phyloP scores from a whole-genome alignment of 2,797 vertebrate genomes.

The Hemitrygon akajei region DNA sequence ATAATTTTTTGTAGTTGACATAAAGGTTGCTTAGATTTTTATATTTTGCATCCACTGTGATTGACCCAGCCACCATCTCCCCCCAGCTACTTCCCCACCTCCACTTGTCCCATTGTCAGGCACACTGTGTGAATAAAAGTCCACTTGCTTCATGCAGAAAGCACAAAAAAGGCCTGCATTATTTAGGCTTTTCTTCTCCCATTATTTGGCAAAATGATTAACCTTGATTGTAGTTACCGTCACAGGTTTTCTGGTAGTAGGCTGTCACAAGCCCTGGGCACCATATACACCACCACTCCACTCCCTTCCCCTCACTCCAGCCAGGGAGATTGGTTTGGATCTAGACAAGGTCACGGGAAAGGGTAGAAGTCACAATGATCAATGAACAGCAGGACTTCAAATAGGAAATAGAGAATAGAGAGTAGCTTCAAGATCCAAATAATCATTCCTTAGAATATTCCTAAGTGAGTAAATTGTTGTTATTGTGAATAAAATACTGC shows the following conservation, averaged over 20 bases:
- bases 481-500: background rate
- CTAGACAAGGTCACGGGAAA: background rate
- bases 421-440: background rate
- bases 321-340: background rate
- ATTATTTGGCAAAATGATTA: background rate
- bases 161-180: background rate
- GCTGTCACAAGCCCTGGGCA: background rate
- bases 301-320: no score
- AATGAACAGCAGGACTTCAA: background rate
- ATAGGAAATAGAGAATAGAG: background rate
- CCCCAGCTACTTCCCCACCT: background rate
- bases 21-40: background rate
- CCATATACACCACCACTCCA: background rate
- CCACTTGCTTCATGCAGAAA: background rate
- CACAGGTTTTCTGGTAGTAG: background rate
- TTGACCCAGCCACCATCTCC: background rate
- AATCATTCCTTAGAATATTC: background rate
- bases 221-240: background rate
- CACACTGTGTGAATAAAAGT: background rate
- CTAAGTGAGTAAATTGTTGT: background rate
- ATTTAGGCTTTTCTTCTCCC: background rate
- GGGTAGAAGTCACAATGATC: background rate
- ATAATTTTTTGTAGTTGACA: background rate
- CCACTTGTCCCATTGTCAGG: no score
- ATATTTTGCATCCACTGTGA: background rate